phyloP scores from a whole-genome alignment of 2,888 invertebrate species.

The Lordiphosa andalusiaca region DNA sequence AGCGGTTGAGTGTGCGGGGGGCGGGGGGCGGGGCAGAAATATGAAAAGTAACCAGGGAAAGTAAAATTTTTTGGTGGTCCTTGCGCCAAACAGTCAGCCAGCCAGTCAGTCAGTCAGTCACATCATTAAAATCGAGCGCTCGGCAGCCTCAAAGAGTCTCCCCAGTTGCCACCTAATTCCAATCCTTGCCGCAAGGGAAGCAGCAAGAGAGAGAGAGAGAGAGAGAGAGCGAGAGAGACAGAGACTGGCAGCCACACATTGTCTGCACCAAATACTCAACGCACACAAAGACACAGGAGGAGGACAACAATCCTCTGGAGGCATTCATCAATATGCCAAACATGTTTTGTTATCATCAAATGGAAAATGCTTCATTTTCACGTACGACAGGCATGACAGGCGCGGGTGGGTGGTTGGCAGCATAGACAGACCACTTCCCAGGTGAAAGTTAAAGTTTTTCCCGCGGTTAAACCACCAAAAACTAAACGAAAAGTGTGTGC shows the following conservation, averaged over 20 bases:
- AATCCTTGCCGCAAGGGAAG: constrained; percentile 64
- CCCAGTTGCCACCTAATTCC: constrained; percentile 59
- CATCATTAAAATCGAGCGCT: constrained; percentile 70
- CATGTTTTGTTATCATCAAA: constrained; percentile 75
- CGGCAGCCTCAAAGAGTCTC: constrained; percentile 2
- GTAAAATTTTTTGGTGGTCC: constrained; percentile 30
- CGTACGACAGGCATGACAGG: constrained; percentile 51
- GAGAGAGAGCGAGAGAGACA: not conserved
- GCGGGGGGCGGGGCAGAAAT: constrained; percentile 10
- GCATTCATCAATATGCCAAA: constrained; percentile 74
- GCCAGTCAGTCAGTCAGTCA: constrained; percentile 55
- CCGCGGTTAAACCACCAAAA: constrained; percentile 25
- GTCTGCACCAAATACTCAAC: constrained; percentile 10
- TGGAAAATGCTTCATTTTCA: constrained; percentile 75
- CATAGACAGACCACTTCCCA: constrained; percentile 43
- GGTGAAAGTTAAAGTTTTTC: constrained; percentile 43
- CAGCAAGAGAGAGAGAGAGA: not conserved
- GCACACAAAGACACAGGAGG: constrained; percentile 10
- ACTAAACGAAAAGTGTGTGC: constrained; percentile 17
- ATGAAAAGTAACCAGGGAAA: constrained; percentile 54
- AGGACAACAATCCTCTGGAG: constrained; percentile 61
- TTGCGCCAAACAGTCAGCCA: constrained; percentile 37
- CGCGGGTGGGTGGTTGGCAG: not conserved
- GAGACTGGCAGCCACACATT: not conserved
- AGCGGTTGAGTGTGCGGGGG: constrained; percentile 2